Base-by-base conservation (phyloP, 2,113 vertebrate genomes). In the Ceyx melanurus region DNA sequence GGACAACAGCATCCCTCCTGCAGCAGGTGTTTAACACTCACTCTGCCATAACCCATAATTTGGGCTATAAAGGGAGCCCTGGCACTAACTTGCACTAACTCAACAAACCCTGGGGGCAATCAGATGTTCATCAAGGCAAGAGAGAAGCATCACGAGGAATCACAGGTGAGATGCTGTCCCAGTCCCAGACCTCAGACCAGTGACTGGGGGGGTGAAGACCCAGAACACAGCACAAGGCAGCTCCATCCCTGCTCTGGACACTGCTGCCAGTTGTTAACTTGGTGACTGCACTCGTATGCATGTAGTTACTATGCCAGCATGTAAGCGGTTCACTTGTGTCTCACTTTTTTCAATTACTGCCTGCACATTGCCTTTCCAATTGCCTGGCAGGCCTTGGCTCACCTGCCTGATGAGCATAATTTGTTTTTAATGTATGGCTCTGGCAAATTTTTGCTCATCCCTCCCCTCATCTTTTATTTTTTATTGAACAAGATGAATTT, bases 331-430 rank as follows among this genome's bases (percentile, higher is more conserved):
- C 5, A 1, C 60, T 89, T 73, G 67, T 1, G 0, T 87, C 72
- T 95, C 73, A 13, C 86, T 93, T 93, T 95, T 90, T 95, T 93
- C 96, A 91, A 96, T 95, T 94, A 94, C 84, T 0, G 7, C 77
- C 65, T 84, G 89, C 93, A 92, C 1, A 2, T 71, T 93, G 86
- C 95, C 88, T 95, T 94, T 87, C 88, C 82, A 48, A 86, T 78
- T 85, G 82, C 88, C 85, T 87, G 76, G 80, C 12, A 0, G 76
- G 87, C 83, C 83, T 80, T 81, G 78, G 89, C 68, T 96, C 71
- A 92, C 93, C 95, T 92, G 75, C 86, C 86, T 92, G 73, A 79
- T 65, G 76, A 88, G 83, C 46, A 60, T 90, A 95, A 95, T 96
- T 92, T 92, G 88, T 77, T 95, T 96, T 94, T 93, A 94, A 95